Evolutionary conservation across 92 coral and sea anemone genomes (phyloP).

Genomic region (Pocillopora meandrina): DNA sequence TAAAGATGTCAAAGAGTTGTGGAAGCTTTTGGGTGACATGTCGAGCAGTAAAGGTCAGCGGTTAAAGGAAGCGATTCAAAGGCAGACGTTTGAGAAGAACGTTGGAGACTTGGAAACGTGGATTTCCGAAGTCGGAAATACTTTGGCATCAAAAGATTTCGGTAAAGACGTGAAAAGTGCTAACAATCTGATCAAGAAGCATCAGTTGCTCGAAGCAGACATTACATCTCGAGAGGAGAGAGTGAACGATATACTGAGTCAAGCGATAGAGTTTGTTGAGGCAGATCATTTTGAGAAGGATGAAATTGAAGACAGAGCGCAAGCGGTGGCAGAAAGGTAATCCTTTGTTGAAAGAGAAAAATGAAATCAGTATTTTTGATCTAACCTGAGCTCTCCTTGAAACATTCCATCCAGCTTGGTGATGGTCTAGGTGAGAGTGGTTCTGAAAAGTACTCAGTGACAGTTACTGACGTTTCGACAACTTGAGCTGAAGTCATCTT

Average conservation of each 20-base stretch:
- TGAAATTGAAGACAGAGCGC: conserved; percentile 87
- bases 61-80: conserved; percentile 87
- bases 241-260: conserved; percentile 72
- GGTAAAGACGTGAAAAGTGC: conserved; percentile 84
- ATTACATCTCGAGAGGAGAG: conserved; percentile 82
- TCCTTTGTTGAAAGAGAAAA: too few relatives aligned
- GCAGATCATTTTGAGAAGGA: conserved; percentile 90
- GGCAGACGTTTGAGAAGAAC: conserved; percentile 85
- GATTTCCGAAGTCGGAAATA: conserved; percentile 71
- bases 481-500: too few relatives aligned
- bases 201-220: conserved; percentile 75
- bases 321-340: conserved; percentile 87
- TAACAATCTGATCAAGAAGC: conserved; percentile 76
- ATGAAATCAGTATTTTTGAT: too few relatives aligned
- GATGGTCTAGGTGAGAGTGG: too few relatives aligned
- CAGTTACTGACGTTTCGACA: too few relatives aligned
- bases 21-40: conserved; percentile 81
- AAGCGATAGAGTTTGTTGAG: conserved; percentile 86
- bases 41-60: conserved; percentile 80
- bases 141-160: conserved; percentile 75
- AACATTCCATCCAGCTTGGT: too few relatives aligned
- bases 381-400: too few relatives aligned
- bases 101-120: conserved; percentile 89
- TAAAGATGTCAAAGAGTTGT: conserved; percentile 81
- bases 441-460: too few relatives aligned